A percentile compares a stretch with the other conserved stretches of the same genome.
Conservation (phyloP, 2,888 invertebrate genomes). For the Dinocampus coccinellae region DNA sequence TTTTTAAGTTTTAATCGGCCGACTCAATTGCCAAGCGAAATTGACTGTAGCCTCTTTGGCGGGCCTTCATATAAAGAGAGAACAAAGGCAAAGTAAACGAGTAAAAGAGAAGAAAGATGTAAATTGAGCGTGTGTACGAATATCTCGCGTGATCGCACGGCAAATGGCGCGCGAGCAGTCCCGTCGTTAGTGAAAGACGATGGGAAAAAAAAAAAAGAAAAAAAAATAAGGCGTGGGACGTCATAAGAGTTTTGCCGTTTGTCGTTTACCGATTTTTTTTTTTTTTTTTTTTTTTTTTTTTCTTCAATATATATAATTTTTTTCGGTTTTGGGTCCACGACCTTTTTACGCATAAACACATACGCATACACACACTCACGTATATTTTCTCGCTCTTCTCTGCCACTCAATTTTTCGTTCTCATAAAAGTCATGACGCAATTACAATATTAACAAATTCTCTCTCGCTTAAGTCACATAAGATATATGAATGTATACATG, state of each 20-base stretch:
- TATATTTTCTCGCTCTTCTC: not conserved
- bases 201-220: slow-evolving; percentile 13
- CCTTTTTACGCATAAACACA: not conserved
- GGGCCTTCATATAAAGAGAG: not conserved
- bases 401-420: slow-evolving; percentile 3
- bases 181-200: slow-evolving; percentile 9
- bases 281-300: not conserved
- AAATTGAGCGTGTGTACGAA: slow-evolving; percentile 19
- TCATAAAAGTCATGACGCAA: slow-evolving; percentile 21
- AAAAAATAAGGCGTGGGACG: slow-evolving; percentile 25
- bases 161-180: slow-evolving; percentile 14
- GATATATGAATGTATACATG: slow-evolving; percentile 33
- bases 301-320: too few relatives aligned
- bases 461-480: slow-evolving; percentile 36
- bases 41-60: slow-evolving; percentile 37
- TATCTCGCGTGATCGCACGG: slow-evolving; percentile 25
- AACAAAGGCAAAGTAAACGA: not conserved
- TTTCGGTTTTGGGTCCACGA: slow-evolving; percentile 17
- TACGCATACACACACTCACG: not conserved
- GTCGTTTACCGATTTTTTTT: slow-evolving; percentile 8
- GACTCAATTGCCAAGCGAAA: slow-evolving; percentile 46
- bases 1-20: slow-evolving; percentile 44
- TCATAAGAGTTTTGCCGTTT: slow-evolving; percentile 27
- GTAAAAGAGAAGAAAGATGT: not conserved
- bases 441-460: slow-evolving; percentile 18